Conservation (phyloP, 2,113 vertebrate species). For the Oenanthe oenanthe region DNA sequence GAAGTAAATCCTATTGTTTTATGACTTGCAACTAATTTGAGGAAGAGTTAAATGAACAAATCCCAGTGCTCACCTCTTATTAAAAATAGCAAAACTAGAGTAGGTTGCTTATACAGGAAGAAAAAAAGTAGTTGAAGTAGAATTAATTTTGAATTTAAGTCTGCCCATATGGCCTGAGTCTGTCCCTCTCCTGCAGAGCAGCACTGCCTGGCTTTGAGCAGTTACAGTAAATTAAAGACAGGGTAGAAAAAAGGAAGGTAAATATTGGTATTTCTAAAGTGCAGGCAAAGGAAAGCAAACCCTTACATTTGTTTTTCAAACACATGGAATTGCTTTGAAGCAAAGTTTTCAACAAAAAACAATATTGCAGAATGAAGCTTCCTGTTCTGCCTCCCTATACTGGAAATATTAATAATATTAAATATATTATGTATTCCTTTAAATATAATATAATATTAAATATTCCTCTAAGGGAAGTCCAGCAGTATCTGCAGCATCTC, state of each 20-base stretch:
- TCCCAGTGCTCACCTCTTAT: not conserved
- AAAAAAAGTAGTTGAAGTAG: not conserved
- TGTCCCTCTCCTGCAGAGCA: not conserved
- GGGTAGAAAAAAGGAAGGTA: not conserved
- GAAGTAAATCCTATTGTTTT: not conserved
- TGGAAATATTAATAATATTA: not conserved
- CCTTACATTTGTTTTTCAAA: not conserved
- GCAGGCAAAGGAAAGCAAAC: not conserved
- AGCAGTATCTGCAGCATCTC: not conserved
- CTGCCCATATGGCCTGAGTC: not conserved
- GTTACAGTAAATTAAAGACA: not conserved
- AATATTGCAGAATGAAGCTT: not conserved
- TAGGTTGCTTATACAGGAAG: not conserved
- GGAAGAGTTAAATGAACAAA: not conserved
- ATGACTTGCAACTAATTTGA: not conserved
- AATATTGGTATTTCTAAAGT: constrained; percentile 38
- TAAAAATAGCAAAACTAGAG: not conserved
- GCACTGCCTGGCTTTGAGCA: not conserved
- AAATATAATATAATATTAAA: too few relatives aligned
- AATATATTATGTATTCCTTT: too few relatives aligned
- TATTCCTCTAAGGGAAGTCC: not conserved
- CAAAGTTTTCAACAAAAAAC: not conserved
- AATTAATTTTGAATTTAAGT: not conserved
- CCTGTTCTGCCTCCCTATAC: rapidly evolving
- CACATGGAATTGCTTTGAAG: not conserved